These are phyloP conservation scores for Thermophis baileyi DNA, from an alignment of 2,113 vertebrate genomes.

Conservation along the genomic window DNA sequence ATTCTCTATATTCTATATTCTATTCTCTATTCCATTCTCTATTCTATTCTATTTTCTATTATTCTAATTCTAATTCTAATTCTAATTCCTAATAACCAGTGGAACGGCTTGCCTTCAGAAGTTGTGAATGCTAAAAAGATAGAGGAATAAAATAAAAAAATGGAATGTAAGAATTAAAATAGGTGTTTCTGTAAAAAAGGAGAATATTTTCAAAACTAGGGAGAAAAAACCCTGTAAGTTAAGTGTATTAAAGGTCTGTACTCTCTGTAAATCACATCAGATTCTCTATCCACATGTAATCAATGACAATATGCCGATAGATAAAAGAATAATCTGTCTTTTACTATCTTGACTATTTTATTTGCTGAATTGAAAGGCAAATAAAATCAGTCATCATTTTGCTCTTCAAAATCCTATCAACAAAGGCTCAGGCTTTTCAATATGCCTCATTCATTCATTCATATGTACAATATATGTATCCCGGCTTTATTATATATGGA, in stretches of 20 bases:
- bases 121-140: no score
- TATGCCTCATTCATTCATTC: neutral
- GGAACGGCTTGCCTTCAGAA: no score
- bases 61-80: no score
- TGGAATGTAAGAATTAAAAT: slow-evolving; percentile 5
- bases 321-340: neutral
- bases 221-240: slow-evolving; percentile 29
- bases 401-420: neutral
- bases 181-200: neutral
- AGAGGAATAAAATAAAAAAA: no score
- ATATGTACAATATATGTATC: neutral
- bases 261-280: slow-evolving; percentile 44
- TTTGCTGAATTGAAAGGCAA: slow-evolving; percentile 26
- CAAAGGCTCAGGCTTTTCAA: neutral
- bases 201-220: neutral
- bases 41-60: no score
- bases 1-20: no score
- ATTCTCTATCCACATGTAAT: slow-evolving; percentile 20
- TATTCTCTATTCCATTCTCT: no score
- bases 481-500: neutral
- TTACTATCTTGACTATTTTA: neutral
- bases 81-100: no score
- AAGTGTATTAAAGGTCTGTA: slow-evolving; percentile 38
- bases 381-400: neutral
- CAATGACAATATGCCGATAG: neutral